Base-by-base conservation (phyloP, 2,797 vertebrate genomes). In the Sebastiscus albofasciatus region DNA sequence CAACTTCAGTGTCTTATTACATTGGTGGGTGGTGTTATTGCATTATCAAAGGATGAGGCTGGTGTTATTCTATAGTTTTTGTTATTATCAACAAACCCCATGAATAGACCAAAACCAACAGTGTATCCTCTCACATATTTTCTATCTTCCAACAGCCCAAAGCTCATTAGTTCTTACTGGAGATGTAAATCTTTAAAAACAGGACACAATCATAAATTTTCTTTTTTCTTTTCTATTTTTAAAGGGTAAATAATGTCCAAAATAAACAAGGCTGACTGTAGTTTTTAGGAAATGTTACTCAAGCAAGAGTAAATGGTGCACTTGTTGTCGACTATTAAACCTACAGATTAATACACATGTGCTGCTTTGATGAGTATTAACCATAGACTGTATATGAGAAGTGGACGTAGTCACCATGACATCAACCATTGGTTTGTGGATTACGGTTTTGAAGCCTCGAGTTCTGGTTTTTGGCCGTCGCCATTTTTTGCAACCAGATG, bases 1-100 rank as follows among this genome's bases (percentile, higher is more conserved):
- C 77, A 79, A 49, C 86, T 22, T 52, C 80, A 72, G 87, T 60
- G 29, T 89, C 72, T 71, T 22, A 54, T 88, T 86, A 76, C 86
- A 85, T 22, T 18, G 65, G 61, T 26, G 73, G 75, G 5, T 59
- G 77, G 69, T 70, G 49, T 46, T 72, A 67, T 68, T 86, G 72
- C 67, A 58, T 85, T 75, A 75, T 81, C 85, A 67, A 75, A 83
- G 56, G 13, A 75, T 16, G 49, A 54, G 29, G 33, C 29, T 61
- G 36, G 34, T 73, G 54, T 67, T 62, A 39, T 59, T 75, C 62
- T 42, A 20, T 33, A 74, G 52, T 72, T 60, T 22, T 33, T 64
- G 18, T 64, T 29, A 36, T 36, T 59, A 26, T 61, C 34, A 69
- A 72, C n/a, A 87, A 66, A 76, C 58, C 7, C 3, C 14, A 26